Evolutionary conservation across 2,797 vertebrate species (phyloP).

Genomic region (Danio jaintianensis): DNA sequence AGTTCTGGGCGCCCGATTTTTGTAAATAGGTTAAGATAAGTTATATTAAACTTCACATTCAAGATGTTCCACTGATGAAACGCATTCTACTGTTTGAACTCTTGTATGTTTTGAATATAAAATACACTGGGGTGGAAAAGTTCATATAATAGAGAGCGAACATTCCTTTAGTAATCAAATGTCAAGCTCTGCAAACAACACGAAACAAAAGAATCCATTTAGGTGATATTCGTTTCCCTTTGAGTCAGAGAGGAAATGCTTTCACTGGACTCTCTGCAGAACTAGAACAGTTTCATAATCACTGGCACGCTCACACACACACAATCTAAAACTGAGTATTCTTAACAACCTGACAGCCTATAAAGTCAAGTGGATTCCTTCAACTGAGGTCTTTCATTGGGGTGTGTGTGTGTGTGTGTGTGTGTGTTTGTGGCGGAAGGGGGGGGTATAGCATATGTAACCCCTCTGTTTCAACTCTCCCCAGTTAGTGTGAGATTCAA

Average conservation of each 20-base stretch:
- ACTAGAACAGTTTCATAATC: conserved; percentile 39
- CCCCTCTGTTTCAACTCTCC: too few species aligned
- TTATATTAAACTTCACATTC: conserved; percentile 75
- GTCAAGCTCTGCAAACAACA: conserved; percentile 24
- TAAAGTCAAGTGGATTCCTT: conserved; percentile 11
- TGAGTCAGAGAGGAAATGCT: conserved; percentile 17
- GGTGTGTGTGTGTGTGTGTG: too few species aligned
- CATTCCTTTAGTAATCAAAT: conserved; percentile 25
- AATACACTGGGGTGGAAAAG: conserved; percentile 60
- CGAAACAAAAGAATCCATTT: conserved; percentile 1
- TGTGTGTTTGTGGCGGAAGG: too few species aligned
- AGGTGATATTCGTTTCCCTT: conserved; percentile 13
- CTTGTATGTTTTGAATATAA: conserved; percentile 72
- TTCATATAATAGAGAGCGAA: conserved; percentile 38
- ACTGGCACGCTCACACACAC: conserved; percentile 1
- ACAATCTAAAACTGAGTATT: conserved; percentile 6
- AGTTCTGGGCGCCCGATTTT: conserved; percentile 66
- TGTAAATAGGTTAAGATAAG: conserved; percentile 75
- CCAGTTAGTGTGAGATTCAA: too few species aligned
- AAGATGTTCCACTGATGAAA: conserved; percentile 67
- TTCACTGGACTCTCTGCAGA: conserved; percentile 2
- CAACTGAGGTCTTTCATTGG: neutral
- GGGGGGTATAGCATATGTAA: too few species aligned
- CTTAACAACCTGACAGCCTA: neutral
- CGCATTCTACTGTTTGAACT: conserved; percentile 75